Evolutionary conservation across 2,888 invertebrate genomes (phyloP), one percentile per base, ranked within the genome.

Genomic region (Caenorhabditis drosophilae): DNA sequence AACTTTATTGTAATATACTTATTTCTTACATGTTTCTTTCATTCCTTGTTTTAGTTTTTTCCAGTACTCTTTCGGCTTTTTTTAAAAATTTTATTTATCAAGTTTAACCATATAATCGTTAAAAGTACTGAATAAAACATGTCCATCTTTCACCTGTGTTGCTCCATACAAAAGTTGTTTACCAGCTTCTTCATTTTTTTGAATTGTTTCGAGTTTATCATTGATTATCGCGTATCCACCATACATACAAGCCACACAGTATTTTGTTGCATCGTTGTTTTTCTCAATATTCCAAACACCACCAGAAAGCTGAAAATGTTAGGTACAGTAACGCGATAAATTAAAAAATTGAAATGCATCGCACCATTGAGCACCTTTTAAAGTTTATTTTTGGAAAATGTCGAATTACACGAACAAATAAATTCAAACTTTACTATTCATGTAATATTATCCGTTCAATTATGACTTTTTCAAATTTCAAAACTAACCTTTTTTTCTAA

Each of bases 221-320:
- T 71, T 56, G 31, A 66, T 49, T 16, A 67, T 31, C 6, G 45
- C 20, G 45, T 62, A 67, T 11, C 73, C 73, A 23, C 73, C 73
- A 53, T 73, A 73, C 73, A 73, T 73, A 36, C 69, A 69, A 11
- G 69, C 51, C 15, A 61, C 53, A 25, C 67, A 51, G 31, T 46
- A 50, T 2, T 51, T 38, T 2, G 20, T 31, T 0, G 27, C 36
- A n/a, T n/a, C n/a, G n/a, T n/a, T n/a, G 16, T 35, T 42, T 27
- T 44, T 42, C 42, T 73, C 73, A 16, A 73, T 56, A 34, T 73
- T 67, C 73, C 73, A 73, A 12, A 73, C 67, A 2, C 73, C 73
- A 1, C 73, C 73, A 25, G 47, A 26, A 1, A 67, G 53, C 73
- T 72, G 57, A 47, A 70, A 66, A 47, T 47, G 47, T 47, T 2